Evolutionary conservation across 37 sponge, comb jelly and placozoan species (phyloP).

Genomic region (Agelas oroides): DNA sequence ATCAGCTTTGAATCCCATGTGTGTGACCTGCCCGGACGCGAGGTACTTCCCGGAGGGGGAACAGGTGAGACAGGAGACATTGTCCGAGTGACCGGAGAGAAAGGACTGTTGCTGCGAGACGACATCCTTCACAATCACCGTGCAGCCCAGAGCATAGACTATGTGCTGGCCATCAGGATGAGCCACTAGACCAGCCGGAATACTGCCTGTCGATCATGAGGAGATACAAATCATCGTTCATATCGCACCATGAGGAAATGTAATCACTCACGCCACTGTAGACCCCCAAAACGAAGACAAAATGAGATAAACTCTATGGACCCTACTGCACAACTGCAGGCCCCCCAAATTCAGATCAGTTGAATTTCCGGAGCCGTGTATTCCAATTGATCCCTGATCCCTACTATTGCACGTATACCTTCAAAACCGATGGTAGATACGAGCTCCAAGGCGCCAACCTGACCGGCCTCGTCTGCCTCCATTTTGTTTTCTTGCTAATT

Average conservation of each 20-base stretch:
- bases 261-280: no score
- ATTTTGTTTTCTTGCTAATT: background rate
- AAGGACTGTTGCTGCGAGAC: conserved; percentile 78
- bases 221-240: no score
- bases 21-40: conserved; percentile 94
- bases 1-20: conserved; percentile 99
- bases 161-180: conserved; percentile 94
- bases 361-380: no score
- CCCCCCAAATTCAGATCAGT: no score
- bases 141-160: conserved; percentile 93
- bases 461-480: conserved; percentile 11
- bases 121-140: conserved; percentile 80
- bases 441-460: conserved; percentile 42
- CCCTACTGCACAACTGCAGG: no score
- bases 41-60: conserved; percentile 82
- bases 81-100: conserved; percentile 90
- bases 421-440: conserved; percentile 82
- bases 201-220: conserved; percentile 57
- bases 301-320: no score
- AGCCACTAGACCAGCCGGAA: conserved; percentile 79
- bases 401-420: conserved; percentile 39
- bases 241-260: no score
- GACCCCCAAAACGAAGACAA: no score
- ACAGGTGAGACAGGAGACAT: conserved; percentile 90
- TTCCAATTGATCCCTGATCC: no score